phyloP scores from a whole-genome alignment of 2,888 invertebrate genomes.

The Cerastis rubricosa region DNA sequence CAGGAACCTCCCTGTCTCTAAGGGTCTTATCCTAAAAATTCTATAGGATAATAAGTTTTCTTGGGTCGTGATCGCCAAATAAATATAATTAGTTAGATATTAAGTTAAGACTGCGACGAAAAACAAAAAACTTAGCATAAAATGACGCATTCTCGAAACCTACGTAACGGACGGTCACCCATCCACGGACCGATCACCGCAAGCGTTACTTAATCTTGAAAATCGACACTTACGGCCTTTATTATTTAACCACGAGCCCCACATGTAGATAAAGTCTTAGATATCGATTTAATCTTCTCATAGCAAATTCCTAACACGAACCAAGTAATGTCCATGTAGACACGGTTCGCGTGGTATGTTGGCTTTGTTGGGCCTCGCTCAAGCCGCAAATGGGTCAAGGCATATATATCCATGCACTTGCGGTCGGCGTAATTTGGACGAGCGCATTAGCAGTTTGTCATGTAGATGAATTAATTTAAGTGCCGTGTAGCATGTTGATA shows the following conservation, averaged over 20 bases:
- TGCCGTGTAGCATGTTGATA: too few species aligned
- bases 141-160: neutral
- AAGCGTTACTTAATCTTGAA: neutral
- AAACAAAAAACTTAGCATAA: neutral
- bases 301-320: conserved; percentile 17
- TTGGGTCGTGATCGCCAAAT: neutral
- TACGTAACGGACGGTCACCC: neutral
- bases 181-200: neutral
- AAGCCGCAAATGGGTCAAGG: conserved; percentile 61
- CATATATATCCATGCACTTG: conserved; percentile 35
- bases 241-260: neutral
- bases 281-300: neutral
- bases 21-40: too few species aligned
- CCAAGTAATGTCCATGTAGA: conserved; percentile 11
- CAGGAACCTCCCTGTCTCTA: too few species aligned
- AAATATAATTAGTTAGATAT: neutral
- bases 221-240: neutral
- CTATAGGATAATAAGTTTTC: neutral
- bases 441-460: conserved; percentile 30
- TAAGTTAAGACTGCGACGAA: neutral
- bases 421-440: conserved; percentile 51
- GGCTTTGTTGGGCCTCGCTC: conserved; percentile 28
- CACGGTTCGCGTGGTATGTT: conserved; percentile 30
- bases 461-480: conserved; percentile 33
- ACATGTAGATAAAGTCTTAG: neutral